phyloP scores from a whole-genome alignment of 2,113 vertebrate species.

The Dicerorhinus sumatrensis region DNA sequence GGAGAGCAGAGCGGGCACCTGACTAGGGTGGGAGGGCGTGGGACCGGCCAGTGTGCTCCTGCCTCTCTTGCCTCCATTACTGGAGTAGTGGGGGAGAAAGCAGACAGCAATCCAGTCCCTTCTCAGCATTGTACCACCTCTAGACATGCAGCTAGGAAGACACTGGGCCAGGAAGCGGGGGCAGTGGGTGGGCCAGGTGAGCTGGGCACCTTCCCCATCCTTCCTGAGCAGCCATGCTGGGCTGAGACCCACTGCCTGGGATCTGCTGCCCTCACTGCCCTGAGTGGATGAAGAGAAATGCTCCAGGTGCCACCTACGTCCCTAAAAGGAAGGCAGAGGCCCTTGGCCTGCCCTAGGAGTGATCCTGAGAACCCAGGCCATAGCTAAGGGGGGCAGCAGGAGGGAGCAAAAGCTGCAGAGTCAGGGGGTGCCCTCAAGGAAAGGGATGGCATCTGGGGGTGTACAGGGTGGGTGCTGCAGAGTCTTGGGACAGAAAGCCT shows the following conservation, averaged over 20 bases:
- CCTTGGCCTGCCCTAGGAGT: neutral
- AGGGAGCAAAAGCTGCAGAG: neutral
- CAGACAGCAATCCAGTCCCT: neutral
- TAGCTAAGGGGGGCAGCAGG: neutral
- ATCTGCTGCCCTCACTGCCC: neutral
- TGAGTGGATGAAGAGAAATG: neutral
- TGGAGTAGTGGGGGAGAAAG: accelerated
- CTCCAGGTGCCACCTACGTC: neutral
- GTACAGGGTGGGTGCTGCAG: neutral
- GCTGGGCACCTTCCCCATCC: neutral
- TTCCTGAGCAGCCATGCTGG: neutral
- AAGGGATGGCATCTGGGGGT: neutral
- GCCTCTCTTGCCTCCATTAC: neutral
- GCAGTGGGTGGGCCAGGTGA: neutral
- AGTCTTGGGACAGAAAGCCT: neutral
- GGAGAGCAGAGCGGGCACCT: neutral
- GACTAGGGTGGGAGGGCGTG: accelerated
- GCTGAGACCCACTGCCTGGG: neutral
- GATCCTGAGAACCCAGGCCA: neutral
- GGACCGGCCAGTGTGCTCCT: neutral
- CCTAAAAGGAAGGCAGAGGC: neutral
- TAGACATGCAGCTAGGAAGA: neutral
- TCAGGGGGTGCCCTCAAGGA: neutral
- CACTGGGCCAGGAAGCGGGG: neutral
- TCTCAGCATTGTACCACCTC: neutral